phyloP scores from a whole-genome alignment of 2,797 vertebrate genomes.

The Danio jaintianensis region DNA sequence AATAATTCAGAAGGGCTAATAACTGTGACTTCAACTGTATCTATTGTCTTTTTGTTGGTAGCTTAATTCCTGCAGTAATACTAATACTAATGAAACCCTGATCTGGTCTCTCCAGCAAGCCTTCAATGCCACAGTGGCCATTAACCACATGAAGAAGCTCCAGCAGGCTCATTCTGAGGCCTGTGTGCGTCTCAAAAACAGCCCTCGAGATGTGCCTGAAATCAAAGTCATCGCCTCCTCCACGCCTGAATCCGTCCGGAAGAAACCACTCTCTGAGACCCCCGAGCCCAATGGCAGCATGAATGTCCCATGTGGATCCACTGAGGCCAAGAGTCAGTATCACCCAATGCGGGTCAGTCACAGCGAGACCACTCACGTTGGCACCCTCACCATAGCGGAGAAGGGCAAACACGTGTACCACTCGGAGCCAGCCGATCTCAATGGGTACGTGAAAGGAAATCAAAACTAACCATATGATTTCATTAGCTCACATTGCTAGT shows the following conservation, averaged over 20 bases:
- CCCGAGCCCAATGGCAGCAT: conserved; percentile 59
- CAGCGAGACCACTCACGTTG: conserved; percentile 68
- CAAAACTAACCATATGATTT: no score
- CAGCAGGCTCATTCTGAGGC: conserved; percentile 82
- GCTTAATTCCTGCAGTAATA: no score
- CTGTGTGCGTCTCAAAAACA: conserved; percentile 27
- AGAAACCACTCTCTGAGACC: conserved; percentile 47
- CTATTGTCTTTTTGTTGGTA: no score
- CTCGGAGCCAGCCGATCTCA: conserved; percentile 82
- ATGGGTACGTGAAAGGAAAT: conserved; percentile 78
- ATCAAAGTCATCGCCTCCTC: conserved; percentile 72
- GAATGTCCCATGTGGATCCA: conserved; percentile 66
- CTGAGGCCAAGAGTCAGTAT: conserved; percentile 71
- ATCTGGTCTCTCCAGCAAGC: conserved; percentile 83
- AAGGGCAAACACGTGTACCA: conserved; percentile 78
- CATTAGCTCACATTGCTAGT: no score
- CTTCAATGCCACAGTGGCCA: conserved; percentile 88
- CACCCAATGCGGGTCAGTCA: conserved; percentile 74
- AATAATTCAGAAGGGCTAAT: no score
- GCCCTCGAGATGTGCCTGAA: conserved; percentile 64
- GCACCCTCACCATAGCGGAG: conserved; percentile 67
- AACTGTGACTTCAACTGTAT: no score
- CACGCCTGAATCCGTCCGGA: conserved; percentile 55
- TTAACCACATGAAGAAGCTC: conserved; percentile 94
- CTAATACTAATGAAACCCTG: not conserved